These are phyloP conservation scores for Sebastes ruberrimus DNA, from an alignment of 2,797 vertebrate genomes.

Conservation along the genomic window DNA sequence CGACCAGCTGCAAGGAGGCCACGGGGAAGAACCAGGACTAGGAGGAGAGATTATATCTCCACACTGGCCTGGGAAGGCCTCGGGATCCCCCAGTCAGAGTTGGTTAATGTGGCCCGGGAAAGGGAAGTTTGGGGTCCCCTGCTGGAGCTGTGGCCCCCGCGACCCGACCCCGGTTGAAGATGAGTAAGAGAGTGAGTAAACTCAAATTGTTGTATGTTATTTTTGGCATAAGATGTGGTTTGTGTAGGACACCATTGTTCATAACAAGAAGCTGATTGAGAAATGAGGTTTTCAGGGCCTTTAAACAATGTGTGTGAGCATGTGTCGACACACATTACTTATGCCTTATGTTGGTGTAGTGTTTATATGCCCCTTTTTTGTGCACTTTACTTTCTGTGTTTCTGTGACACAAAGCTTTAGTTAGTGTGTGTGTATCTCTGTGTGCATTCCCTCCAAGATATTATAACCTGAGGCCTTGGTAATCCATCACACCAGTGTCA, in stretches of 20 bases:
- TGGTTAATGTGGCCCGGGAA: too few relatives aligned
- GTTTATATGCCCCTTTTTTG: background rate
- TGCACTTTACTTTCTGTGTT: background rate
- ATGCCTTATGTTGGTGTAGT: background rate
- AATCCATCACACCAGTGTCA: slow-evolving; percentile 61
- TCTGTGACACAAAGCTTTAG: background rate
- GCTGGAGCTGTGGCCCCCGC: too few relatives aligned
- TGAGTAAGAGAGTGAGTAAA: too few relatives aligned
- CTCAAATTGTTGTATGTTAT: background rate
- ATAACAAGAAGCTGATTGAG: background rate
- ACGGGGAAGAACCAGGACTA: too few relatives aligned
- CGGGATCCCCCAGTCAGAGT: too few relatives aligned
- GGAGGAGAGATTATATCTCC: too few relatives aligned
- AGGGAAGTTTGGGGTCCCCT: too few relatives aligned
- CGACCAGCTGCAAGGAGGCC: too few relatives aligned
- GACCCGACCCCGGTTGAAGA: too few relatives aligned
- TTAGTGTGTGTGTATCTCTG: background rate
- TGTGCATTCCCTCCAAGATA: slow-evolving; percentile 8
- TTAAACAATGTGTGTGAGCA: background rate
- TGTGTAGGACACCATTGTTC: background rate
- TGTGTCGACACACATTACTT: background rate
- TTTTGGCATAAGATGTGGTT: background rate
- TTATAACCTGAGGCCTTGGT: slow-evolving; percentile 18
- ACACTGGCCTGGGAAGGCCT: too few relatives aligned
- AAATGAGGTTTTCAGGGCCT: background rate